A percentile compares a stretch with the other conserved stretches of the same genome.
Conservation (phyloP, 2,113 vertebrate genomes). For the Pan troglodytes region DNA sequence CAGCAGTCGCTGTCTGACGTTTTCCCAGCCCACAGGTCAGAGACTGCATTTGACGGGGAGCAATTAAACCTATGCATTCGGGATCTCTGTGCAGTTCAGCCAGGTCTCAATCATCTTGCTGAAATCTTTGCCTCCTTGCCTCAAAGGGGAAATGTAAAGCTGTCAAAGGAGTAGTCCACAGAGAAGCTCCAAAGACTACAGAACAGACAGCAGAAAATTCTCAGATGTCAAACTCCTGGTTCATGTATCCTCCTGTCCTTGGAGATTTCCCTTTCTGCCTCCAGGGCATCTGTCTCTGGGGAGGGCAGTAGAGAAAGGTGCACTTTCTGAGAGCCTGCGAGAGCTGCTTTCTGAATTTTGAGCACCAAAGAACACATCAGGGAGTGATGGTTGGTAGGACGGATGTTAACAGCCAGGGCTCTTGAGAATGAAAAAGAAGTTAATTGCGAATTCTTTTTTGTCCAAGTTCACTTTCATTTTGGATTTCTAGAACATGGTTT, state of each 20-base stretch:
- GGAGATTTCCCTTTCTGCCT: too few relatives aligned
- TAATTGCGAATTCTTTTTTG: neutral
- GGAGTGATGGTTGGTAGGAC: neutral
- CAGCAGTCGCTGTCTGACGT: neutral
- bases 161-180: neutral
- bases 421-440: neutral
- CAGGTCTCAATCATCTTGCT: neutral
- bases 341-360: neutral
- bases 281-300: neutral
- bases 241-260: too few relatives aligned
- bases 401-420: neutral
- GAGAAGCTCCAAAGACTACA: neutral
- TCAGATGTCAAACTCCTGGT: neutral
- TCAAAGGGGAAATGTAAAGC: neutral
- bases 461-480: neutral
- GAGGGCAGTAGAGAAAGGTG: neutral
- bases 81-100: neutral
- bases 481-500: neutral
- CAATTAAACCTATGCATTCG: neutral
- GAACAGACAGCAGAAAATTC: neutral
- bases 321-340: accelerated
- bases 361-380: neutral
- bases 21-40: neutral
- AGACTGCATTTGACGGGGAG: neutral
- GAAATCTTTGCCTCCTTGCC: neutral